These are phyloP conservation scores for Cynodonichthys magdalenae DNA, from an alignment of 2,797 vertebrate species.

Conservation along the genomic window DNA sequence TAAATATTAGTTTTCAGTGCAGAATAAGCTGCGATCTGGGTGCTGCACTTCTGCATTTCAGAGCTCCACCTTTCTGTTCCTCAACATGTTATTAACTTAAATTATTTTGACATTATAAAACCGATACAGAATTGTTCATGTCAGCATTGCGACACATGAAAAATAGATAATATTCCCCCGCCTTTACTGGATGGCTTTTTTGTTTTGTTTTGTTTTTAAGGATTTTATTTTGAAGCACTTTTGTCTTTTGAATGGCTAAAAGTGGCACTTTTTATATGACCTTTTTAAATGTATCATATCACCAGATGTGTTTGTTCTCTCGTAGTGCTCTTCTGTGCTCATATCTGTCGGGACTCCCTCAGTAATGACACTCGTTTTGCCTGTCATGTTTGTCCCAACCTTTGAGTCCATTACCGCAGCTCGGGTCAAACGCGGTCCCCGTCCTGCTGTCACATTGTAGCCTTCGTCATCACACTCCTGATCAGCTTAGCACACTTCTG, in stretches of 20 bases:
- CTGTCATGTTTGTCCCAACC: slow-evolving; percentile 40
- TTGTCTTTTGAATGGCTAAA: background rate
- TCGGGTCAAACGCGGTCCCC: slow-evolving; percentile 30
- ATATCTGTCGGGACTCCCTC: slow-evolving; percentile 16
- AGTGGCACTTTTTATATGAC: slow-evolving; percentile 5
- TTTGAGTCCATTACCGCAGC: slow-evolving; percentile 45
- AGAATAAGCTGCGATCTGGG: too few relatives aligned
- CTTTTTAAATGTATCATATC: slow-evolving; percentile 7
- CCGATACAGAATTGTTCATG: too few relatives aligned
- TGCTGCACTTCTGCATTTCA: too few relatives aligned
- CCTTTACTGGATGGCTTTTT: too few relatives aligned
- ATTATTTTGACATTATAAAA: too few relatives aligned
- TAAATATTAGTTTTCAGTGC: too few relatives aligned
- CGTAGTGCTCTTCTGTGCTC: slow-evolving; percentile 6
- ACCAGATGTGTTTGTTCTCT: slow-evolving; percentile 10
- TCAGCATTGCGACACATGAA: too few relatives aligned
- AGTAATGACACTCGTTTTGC: slow-evolving; percentile 38
- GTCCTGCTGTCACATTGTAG: slow-evolving; percentile 35
- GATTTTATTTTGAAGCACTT: background rate
- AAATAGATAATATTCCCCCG: too few relatives aligned
- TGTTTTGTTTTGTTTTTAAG: too few relatives aligned
- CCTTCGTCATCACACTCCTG: slow-evolving; percentile 26
- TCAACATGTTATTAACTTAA: too few relatives aligned
- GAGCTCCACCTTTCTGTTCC: too few relatives aligned
- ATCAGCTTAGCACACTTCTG: slow-evolving; percentile 27